Conservation (phyloP, 2,888 invertebrate genomes). For the Ochropacha duplaris region DNA sequence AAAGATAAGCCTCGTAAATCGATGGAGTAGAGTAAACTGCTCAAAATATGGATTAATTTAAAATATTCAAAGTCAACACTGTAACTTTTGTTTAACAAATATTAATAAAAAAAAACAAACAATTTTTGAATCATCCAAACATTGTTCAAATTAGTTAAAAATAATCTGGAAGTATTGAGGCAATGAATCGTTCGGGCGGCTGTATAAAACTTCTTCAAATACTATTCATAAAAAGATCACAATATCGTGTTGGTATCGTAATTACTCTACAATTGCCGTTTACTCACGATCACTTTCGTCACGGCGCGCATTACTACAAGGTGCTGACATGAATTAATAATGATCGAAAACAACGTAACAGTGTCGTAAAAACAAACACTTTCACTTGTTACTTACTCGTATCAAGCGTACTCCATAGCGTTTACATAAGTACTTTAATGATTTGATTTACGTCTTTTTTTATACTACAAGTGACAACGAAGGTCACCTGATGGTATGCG, state of each 20-base stretch:
- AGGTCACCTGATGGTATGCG: too few relatives aligned
- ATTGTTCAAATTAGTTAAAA: too few relatives aligned
- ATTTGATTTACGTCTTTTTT: not conserved
- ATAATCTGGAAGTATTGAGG: too few relatives aligned
- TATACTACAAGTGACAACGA: too few relatives aligned
- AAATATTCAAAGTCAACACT: too few relatives aligned
- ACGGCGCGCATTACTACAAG: conserved; percentile 13
- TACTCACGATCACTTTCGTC: conserved; percentile 14
- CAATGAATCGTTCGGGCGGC: too few relatives aligned
- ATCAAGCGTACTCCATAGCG: conserved; percentile 6
- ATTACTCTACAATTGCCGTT: conserved; percentile 1
- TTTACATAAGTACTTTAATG: not conserved
- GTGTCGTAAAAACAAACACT: conserved; percentile 17
- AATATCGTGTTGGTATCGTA: not conserved
- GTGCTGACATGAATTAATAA: conserved; percentile 38
- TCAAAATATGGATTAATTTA: too few relatives aligned
- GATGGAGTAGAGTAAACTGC: too few relatives aligned
- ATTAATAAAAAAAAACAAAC: too few relatives aligned
- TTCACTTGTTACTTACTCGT: conserved; percentile 10
- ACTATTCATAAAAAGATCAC: not conserved
- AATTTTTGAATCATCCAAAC: too few relatives aligned
- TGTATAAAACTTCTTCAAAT: not conserved
- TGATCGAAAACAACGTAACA: conserved; percentile 28
- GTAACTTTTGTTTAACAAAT: too few relatives aligned
- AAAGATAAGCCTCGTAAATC: too few relatives aligned